Percentiles rank a stretch among this genome's conserved stretches.
These are phyloP conservation scores for Cololabis saira DNA, from an alignment of 2,113 vertebrate species.

Conservation along the genomic window DNA sequence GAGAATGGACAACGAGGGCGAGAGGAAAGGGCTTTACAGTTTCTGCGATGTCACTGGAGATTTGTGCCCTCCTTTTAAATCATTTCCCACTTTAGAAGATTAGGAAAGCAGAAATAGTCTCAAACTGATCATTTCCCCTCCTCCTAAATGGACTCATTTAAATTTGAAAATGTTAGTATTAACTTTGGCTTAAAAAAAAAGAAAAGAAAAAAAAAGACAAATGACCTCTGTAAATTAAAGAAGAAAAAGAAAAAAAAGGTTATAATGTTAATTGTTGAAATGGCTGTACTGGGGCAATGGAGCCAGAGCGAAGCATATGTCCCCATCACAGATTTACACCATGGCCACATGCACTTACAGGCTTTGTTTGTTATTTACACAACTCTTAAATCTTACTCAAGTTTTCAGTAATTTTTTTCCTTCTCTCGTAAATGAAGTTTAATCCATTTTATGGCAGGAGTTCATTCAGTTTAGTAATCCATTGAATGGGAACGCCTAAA, in stretches of 20 bases:
- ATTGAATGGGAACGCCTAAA: constrained; percentile 28
- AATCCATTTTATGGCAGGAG: neutral
- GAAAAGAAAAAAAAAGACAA: constrained; percentile 53
- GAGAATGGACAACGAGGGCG: constrained; percentile 31
- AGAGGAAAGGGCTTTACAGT: constrained; percentile 63
- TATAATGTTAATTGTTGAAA: constrained; percentile 74
- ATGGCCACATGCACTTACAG: constrained; percentile 1
- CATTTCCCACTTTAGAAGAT: constrained; percentile 85
- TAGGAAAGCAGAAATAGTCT: constrained; percentile 82
- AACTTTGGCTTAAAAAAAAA: constrained; percentile 61
- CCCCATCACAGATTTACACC: constrained; percentile 63
- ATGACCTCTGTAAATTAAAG: constrained; percentile 75
- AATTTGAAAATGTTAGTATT: constrained; percentile 71
- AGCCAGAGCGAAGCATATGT: constrained; percentile 36
- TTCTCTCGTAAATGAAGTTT: neutral
- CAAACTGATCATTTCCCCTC: constrained; percentile 74
- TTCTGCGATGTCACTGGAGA: constrained; percentile 81
- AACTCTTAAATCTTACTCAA: constrained; percentile 27
- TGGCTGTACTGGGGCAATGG: constrained; percentile 43
- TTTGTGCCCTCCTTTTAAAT: constrained; percentile 83
- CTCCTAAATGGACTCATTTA: constrained; percentile 70
- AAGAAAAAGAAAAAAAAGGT: constrained; percentile 49
- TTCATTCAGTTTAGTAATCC: constrained; percentile 15
- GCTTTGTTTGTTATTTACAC: constrained; percentile 12
- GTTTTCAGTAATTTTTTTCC: constrained; percentile 21